Evolutionary conservation across 2,113 vertebrate species (phyloP).

Genomic region (Ammodytes marinus): DNA sequence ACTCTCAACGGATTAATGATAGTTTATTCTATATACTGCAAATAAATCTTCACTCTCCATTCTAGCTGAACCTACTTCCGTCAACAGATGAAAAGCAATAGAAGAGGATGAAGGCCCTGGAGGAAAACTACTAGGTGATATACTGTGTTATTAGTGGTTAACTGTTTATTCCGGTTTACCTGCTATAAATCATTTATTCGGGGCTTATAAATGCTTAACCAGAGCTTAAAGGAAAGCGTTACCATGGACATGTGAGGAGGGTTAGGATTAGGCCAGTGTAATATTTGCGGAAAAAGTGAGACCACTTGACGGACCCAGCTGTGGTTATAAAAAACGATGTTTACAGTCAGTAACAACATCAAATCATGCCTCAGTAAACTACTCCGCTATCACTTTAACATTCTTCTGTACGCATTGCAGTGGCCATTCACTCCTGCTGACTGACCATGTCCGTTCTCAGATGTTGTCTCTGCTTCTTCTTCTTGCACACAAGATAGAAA

Average conservation of each 20-base stretch:
- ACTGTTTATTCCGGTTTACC: neutral
- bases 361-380: neutral
- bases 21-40: too few relatives aligned
- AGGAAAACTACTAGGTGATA: neutral
- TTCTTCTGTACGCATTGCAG: neutral
- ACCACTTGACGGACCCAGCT: neutral
- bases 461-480: neutral
- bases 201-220: neutral
- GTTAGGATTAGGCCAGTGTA: neutral
- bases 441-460: neutral
- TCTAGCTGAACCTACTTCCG: neutral
- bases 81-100: neutral
- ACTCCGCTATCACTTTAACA: neutral
- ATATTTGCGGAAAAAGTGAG: neutral
- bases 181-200: constrained; percentile 1
- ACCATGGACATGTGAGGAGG: neutral
- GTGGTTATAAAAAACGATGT: constrained; percentile 5
- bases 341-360: neutral
- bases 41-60: too few relatives aligned
- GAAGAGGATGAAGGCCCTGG: neutral
- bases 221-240: neutral
- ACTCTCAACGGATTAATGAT: too few relatives aligned
- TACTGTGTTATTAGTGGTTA: neutral
- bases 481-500: constrained; percentile 4
- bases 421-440: neutral